Base-by-base conservation (phyloP, 1,140 invertebrate genomes). In the Sitophilus oryzae region DNA sequence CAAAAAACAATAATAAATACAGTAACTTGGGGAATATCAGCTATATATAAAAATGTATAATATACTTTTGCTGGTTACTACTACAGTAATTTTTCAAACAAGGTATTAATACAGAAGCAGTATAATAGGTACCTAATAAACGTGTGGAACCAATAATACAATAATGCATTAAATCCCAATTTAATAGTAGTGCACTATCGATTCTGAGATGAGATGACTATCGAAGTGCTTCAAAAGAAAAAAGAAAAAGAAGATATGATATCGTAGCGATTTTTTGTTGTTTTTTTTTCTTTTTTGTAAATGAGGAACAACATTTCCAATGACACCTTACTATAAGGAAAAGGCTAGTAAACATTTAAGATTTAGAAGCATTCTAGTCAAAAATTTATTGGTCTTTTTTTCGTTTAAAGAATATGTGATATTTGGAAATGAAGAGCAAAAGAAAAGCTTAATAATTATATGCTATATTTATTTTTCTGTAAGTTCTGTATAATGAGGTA, bases 251-350 rank as follows among this genome's bases (percentile, higher is more conserved):
- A 30, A 30, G 25, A 30, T 30, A 30, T 21, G 2, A 3, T 25
- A 6, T 9, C 11, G 4, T n/a, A 44, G 10, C 11, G 14, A 10
- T 9, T 15, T 46, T 36, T 19, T 25, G 19, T 3, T 18, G 47
- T 21, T n/a, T n/a, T n/a, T n/a, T n/a, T n/a, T n/a, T n/a, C n/a
- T n/a, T n/a, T n/a, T n/a, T n/a, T n/a, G n/a, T n/a, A n/a, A n/a
- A n/a, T n/a, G n/a, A n/a, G n/a, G n/a, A n/a, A n/a, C 2, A 44
- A 71, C 70, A 73, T 73, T 73, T 73, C 71, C 71, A 73, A 73
- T 73, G 71, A 65, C 67, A 72, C 71, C 71, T 73, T 73, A 73
- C 71, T 73, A 73, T 73, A 72, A 70, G 71, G 70, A 72, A 67
- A 68, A 68, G 67, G 64, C 63, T 49, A 53, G 5, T 30, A 30